A percentile compares a stretch with the other conserved stretches of the same genome.
These are phyloP conservation scores for Sus scrofa DNA, from an alignment of 2,113 vertebrate genomes.

Conservation along the genomic window DNA sequence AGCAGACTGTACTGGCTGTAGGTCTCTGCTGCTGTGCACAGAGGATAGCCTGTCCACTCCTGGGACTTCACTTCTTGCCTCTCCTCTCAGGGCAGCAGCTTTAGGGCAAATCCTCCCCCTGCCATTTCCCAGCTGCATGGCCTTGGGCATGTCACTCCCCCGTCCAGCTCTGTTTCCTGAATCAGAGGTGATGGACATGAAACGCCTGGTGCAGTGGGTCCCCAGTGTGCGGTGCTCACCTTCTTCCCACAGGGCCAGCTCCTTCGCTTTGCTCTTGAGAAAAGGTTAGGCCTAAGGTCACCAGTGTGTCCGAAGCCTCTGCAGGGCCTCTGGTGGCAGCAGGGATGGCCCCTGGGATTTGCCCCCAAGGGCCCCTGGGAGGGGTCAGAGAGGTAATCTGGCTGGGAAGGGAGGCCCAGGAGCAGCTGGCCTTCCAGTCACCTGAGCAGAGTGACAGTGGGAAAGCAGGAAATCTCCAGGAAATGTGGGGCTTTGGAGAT, in stretches of 20 bases:
- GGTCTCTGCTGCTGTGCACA: not conserved
- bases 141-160: not conserved
- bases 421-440: not conserved
- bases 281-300: not conserved
- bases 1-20: not conserved
- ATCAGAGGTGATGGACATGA: not conserved
- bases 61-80: not conserved
- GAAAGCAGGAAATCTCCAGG: not conserved
- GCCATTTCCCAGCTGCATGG: not conserved
- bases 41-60: not conserved
- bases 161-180: not conserved
- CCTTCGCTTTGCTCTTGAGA: not conserved
- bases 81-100: not conserved
- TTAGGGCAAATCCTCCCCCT: not conserved
- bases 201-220: not conserved
- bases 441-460: not conserved
- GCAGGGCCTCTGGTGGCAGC: not conserved
- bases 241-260: no score
- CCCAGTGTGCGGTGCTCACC: not conserved
- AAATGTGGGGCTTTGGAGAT: not conserved
- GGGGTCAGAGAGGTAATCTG: not conserved
- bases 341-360: not conserved
- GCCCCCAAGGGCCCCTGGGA: not conserved
- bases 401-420: not conserved
- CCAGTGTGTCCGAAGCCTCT: fast-evolving